A percentile compares a stretch with the other conserved stretches of the same genome.
Evolutionary conservation across 2,113 vertebrate genomes (phyloP).

Genomic region (Cyprinodon tularosa): DNA sequence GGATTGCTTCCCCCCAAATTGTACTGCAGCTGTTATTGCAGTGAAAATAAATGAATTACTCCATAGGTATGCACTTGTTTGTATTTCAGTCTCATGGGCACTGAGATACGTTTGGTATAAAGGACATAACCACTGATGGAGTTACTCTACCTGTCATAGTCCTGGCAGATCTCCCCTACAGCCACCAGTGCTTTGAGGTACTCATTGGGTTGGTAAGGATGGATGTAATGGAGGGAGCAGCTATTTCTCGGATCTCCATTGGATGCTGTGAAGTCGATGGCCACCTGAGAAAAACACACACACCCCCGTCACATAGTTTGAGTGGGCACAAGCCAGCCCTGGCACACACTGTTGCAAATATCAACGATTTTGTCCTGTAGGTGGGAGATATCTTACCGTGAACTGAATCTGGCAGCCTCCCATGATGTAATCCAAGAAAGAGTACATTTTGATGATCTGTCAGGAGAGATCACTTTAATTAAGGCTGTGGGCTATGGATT

Average conservation of each 20-base stretch:
- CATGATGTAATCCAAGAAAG: conserved; percentile 99
- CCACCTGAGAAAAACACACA: conserved; percentile 84
- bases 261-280: conserved; percentile 98
- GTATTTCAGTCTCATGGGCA: neutral
- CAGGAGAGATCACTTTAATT: conserved; percentile 35
- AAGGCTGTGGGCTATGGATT: conserved; percentile 12
- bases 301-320: conserved; percentile 17
- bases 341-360: conserved; percentile 20
- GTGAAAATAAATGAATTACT: neutral
- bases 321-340: conserved; percentile 4
- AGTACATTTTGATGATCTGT: conserved; percentile 99
- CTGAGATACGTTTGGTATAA: conserved; percentile 1
- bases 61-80: neutral
- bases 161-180: conserved; percentile 98
- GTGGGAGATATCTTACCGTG: conserved; percentile 85
- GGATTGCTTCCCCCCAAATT: too few species aligned
- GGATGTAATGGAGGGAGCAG: conserved; percentile 98
- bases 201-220: conserved; percentile 98
- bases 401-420: conserved; percentile 99
- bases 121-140: conserved; percentile 47
- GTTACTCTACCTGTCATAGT: conserved; percentile 94
- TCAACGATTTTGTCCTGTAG: conserved; percentile 7
- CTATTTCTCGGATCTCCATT: conserved; percentile 98
- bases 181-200: conserved; percentile 97
- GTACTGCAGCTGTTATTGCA: neutral